Conservation (phyloP, 2,888 invertebrate genomes). For the Metopia argyrocephala region DNA sequence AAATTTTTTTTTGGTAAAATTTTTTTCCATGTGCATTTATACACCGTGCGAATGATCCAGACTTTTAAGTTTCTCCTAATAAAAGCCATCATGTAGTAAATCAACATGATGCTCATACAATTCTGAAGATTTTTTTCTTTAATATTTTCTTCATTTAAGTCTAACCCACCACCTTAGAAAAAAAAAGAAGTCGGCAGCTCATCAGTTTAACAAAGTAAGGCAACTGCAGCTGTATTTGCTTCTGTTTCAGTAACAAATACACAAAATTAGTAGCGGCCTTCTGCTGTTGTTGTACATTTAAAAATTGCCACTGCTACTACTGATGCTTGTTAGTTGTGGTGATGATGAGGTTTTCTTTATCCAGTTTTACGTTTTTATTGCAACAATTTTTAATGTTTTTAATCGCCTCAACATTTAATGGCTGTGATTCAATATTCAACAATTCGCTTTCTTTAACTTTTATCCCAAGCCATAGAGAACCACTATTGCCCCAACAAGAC, state of each 20-base stretch:
- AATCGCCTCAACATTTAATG: constrained; percentile 57
- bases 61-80: no score
- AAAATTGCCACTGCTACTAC: constrained; percentile 52
- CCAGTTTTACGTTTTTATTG: constrained; percentile 8
- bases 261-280: constrained; percentile 28
- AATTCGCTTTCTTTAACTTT: constrained; percentile 58
- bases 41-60: no score
- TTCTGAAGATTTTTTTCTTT: no score
- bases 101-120: no score
- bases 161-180: constrained; percentile 25
- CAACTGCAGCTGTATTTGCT: constrained; percentile 50
- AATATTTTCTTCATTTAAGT: background rate
- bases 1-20: no score
- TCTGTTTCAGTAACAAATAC: constrained; percentile 40
- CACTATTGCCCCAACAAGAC: background rate
- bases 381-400: constrained; percentile 33
- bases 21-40: no score
- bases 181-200: constrained; percentile 31
- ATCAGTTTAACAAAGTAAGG: constrained; percentile 8
- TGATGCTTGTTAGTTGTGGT: background rate
- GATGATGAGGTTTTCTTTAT: constrained; percentile 16
- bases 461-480: background rate
- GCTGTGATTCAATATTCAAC: constrained; percentile 58
- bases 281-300: constrained; percentile 47
- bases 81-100: no score